phyloP scores from a whole-genome alignment of 2,113 vertebrate species.

The Dipodomys stephensi region DNA sequence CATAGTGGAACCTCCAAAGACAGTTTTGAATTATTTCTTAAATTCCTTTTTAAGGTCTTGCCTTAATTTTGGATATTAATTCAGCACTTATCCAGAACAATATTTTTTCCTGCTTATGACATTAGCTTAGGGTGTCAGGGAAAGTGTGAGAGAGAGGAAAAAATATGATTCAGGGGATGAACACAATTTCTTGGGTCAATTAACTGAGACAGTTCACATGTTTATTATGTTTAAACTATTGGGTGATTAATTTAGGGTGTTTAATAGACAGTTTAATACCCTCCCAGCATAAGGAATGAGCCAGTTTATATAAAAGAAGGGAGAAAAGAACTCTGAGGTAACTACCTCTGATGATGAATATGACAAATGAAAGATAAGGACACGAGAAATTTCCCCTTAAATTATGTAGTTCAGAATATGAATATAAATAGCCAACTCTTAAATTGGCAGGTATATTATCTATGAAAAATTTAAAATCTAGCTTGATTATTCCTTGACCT shows the following conservation, averaged over 20 bases:
- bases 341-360: constrained; percentile 19
- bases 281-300: constrained; percentile 57
- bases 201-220: constrained; percentile 71
- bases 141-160: not conserved
- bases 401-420: constrained; percentile 33
- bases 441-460: not conserved
- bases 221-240: constrained; percentile 73
- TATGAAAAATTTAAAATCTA: constrained; percentile 26
- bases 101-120: constrained; percentile 43
- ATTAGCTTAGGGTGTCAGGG: not conserved
- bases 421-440: constrained; percentile 19
- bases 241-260: constrained; percentile 76
- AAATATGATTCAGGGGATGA: constrained; percentile 64
- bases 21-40: constrained; percentile 7
- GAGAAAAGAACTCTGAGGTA: constrained; percentile 46
- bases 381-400: constrained; percentile 38
- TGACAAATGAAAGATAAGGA: constrained; percentile 44
- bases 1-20: not conserved
- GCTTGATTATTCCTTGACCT: not conserved
- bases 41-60: constrained; percentile 37
- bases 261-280: constrained; percentile 77
- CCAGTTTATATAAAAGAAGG: constrained; percentile 60
- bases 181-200: constrained; percentile 69
- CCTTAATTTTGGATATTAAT: constrained; percentile 31
- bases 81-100: not conserved